Conservation (phyloP, 2,797 vertebrate species). For the Botia almorhae region DNA sequence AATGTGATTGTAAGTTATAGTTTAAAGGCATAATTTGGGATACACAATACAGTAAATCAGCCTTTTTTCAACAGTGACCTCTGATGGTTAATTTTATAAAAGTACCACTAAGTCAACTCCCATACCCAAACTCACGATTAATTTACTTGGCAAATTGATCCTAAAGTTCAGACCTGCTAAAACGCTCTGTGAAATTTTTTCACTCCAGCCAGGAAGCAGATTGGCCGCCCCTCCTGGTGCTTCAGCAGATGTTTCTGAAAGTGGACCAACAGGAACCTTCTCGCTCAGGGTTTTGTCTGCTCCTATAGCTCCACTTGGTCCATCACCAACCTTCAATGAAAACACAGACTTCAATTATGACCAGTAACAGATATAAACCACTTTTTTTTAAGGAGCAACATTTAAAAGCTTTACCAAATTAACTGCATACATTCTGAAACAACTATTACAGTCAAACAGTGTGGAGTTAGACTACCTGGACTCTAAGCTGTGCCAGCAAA, state of each 20-base stretch:
- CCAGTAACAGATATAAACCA: not conserved
- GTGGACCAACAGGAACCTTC: slow-evolving; percentile 76
- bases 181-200: slow-evolving; percentile 91
- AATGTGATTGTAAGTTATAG: not conserved
- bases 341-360: not conserved
- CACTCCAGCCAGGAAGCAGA: slow-evolving; percentile 90
- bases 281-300: slow-evolving; percentile 80
- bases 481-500: slow-evolving; percentile 86
- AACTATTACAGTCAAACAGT: not conserved
- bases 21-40: not conserved
- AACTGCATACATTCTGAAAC: too few species aligned
- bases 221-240: slow-evolving; percentile 63
- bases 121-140: too few species aligned
- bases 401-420: too few species aligned
- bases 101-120: too few species aligned
- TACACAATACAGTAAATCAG: not conserved
- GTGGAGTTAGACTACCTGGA: slow-evolving; percentile 81
- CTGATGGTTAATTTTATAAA: slow-evolving; percentile 55
- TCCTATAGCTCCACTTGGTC: slow-evolving; percentile 76
- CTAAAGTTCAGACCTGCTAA: slow-evolving; percentile 79
- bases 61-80: slow-evolving; percentile 23
- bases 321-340: slow-evolving; percentile 73
- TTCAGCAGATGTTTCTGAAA: slow-evolving; percentile 33
- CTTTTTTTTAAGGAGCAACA: too few species aligned
- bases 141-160: not conserved